Evolutionary conservation across 2,888 invertebrate species (phyloP).

Genomic region (Lissocephala sabroskyi): DNA sequence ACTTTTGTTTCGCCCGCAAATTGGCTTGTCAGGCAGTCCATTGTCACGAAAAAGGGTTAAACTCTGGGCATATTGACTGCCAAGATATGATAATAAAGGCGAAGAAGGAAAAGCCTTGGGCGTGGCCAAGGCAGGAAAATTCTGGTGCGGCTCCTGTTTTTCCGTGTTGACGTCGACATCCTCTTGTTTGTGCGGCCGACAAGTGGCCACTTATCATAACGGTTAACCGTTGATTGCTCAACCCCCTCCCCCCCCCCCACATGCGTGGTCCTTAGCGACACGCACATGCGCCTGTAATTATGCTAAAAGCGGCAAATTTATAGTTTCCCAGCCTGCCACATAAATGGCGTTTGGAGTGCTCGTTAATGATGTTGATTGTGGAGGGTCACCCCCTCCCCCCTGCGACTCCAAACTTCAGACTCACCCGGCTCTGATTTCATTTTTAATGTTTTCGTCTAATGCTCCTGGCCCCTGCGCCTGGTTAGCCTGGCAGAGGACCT

Average conservation of each 20-base stretch:
- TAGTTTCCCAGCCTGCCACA: slow-evolving; percentile 48
- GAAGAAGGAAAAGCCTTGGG: slow-evolving; percentile 24
- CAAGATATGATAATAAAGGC: slow-evolving; percentile 42
- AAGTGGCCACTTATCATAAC: slow-evolving; percentile 55
- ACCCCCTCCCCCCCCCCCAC: not conserved
- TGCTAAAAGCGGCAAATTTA: slow-evolving; percentile 59
- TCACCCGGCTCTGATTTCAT: slow-evolving; percentile 29
- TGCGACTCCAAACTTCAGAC: slow-evolving; percentile 6
- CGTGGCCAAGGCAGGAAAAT: slow-evolving; percentile 29
- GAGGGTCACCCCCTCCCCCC: slow-evolving; percentile 23
- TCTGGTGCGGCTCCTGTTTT: slow-evolving; percentile 30
- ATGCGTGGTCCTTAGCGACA: slow-evolving; percentile 15
- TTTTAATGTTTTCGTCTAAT: slow-evolving; percentile 47
- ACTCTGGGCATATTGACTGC: slow-evolving; percentile 37
- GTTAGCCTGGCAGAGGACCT: not conserved
- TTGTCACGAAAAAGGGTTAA: slow-evolving; percentile 36
- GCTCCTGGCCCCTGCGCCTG: slow-evolving; percentile 38
- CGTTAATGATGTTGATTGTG: slow-evolving; percentile 62
- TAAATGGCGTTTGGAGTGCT: slow-evolving; percentile 59
- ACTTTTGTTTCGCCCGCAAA: slow-evolving; percentile 13
- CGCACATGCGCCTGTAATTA: slow-evolving; percentile 55
- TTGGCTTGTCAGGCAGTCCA: slow-evolving; percentile 32
- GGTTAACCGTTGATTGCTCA: slow-evolving; percentile 34
- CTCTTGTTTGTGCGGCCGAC: slow-evolving; percentile 18
- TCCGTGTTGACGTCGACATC: slow-evolving; percentile 49